These are phyloP conservation scores for Arvicanthis niloticus DNA, from an alignment of 2,113 vertebrate genomes.

Conservation along the genomic window DNA sequence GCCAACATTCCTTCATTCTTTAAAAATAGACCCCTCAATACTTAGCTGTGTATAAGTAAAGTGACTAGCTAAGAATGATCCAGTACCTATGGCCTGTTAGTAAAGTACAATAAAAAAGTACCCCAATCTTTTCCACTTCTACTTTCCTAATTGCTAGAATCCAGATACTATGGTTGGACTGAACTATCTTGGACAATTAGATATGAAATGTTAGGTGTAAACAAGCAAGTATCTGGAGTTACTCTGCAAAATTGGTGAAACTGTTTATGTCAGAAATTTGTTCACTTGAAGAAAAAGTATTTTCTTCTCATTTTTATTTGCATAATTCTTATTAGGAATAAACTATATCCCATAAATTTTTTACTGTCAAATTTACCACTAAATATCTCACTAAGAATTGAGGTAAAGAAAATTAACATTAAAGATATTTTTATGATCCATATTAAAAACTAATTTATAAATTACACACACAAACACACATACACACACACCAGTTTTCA, in stretches of 20 bases:
- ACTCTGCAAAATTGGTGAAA: not conserved
- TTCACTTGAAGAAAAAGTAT: not conserved
- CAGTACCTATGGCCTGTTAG: not conserved
- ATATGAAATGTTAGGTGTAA: not conserved
- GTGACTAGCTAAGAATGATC: not conserved
- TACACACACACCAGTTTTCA: not conserved
- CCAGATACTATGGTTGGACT: not conserved
- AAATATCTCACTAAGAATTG: not conserved
- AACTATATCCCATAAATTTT: not conserved
- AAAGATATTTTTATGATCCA: not conserved
- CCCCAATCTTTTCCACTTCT: not conserved
- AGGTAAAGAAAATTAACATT: not conserved
- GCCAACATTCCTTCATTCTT: not conserved
- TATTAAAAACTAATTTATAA: too few species aligned
- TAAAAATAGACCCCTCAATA: not conserved
- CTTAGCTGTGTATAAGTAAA: not conserved
- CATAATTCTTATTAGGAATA: not conserved
- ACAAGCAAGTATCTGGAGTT: not conserved
- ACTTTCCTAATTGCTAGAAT: not conserved
- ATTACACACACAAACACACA: not conserved
- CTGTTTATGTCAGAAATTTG: not conserved
- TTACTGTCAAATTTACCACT: not conserved
- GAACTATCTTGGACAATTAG: not conserved
- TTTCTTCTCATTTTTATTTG: not conserved
- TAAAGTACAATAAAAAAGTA: not conserved